Percentiles rank a stretch among this genome's conserved stretches.
These are phyloP conservation scores for Chelonia mydas DNA, from an alignment of 2,797 vertebrate genomes.

Conservation along the genomic window DNA sequence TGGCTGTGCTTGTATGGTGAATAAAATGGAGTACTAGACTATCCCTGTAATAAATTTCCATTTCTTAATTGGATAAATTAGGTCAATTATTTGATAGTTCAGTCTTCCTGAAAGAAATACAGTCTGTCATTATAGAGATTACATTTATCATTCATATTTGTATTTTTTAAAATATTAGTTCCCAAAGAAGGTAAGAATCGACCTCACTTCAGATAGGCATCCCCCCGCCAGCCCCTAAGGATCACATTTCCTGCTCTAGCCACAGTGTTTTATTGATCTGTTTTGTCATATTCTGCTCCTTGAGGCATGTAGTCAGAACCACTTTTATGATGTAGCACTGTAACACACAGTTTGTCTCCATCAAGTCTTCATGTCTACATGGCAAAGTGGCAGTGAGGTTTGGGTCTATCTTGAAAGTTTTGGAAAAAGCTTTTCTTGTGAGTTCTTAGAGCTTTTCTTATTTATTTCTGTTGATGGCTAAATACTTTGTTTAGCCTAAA, in stretches of 20 bases:
- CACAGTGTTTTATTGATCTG: background rate
- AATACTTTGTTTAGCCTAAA: background rate
- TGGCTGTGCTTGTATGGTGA: background rate
- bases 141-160: background rate
- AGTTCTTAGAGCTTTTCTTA: background rate
- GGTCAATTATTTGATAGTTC: background rate
- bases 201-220: background rate
- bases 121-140: accelerated
- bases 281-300: background rate
- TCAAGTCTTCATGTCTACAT: background rate
- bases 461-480: background rate
- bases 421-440: background rate
- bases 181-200: too few species aligned
- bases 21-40: background rate
- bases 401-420: background rate
- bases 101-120: background rate
- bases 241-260: background rate
- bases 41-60: background rate
- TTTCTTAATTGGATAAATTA: background rate
- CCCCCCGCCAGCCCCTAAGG: background rate
- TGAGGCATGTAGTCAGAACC: background rate
- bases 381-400: background rate
- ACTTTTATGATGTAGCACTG: background rate
- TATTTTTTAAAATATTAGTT: background rate
- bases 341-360: background rate